Evolutionary conservation across 1,140 invertebrate genomes (phyloP), one percentile per base, ranked within the genome.

Genomic region (Saccostrea glomerata): DNA sequence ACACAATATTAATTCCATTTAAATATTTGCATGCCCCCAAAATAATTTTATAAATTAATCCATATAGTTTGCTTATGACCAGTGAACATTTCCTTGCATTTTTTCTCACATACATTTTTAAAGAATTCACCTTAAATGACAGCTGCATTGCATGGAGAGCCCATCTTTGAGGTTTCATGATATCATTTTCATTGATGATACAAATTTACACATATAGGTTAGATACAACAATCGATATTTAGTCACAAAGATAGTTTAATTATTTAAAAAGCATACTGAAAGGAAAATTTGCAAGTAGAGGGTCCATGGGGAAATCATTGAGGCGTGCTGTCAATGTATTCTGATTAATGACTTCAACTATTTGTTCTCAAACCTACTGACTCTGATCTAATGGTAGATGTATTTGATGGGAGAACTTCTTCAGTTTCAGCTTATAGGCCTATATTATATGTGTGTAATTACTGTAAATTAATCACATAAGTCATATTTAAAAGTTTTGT

Each of bases 261-360:
- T 73, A 73, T 73, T 73, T 73, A 73, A 73, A 73, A 73, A 73
- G 70, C 70, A 73, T 36, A 73, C 70, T 73, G 70, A 73, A 73
- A 73, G 70, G 70, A 73, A 73, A 23, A 73, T 73, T 73, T 73
- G 70, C 70, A 73, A 73, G 30, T 73, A 73, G 70, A n/a, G 13
- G 30, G 70, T 73, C 70, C 70, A 30, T 6, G 23, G 70, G 70
- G 70, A 73, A 73, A 73, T 73, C 70, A 73, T 73, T 25, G 30
- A 73, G 70, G 70, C 70, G 36, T 73, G 23, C 70, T 73, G 70
- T 60, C 58, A 60, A 15, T 73, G 30, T 36, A 73, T 73, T 73
- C 70, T 30, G 70, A 73, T 73, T 73, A 73, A 73, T 73, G 70
- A 73, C 70, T 73, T 30, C 23, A 25, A 23, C 70, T 73, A 30